Base-by-base conservation (phyloP, 2,797 vertebrate genomes). In the Xenentodon cancila region DNA sequence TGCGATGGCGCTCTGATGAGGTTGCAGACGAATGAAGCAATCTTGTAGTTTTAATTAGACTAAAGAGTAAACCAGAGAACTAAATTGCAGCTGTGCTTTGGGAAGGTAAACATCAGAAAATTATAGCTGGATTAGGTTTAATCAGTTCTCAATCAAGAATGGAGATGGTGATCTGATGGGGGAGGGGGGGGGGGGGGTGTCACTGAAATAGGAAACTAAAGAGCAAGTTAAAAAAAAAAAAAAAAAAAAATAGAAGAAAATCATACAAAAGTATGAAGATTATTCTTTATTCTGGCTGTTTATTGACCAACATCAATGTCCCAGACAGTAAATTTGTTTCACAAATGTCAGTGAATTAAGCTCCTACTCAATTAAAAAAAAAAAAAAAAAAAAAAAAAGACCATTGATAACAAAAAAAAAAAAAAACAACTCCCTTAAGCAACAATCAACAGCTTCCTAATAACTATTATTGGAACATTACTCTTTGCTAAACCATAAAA, bases 1-100 rank as follows among this genome's bases (percentile, higher is more conserved):
- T 84, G 58, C 89, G 92, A 93, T 91, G 92, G 94, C 92, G 90
- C 94, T 90, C 92, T 94, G 93, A 94, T 92, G 94, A 95, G 89
- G 92, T 88, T 89, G 91, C 92, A 90, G 93, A 95, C 92, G 93
- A 94, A 96, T 93, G 91, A 95, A 91, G 89, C 77, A 69, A 80
- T 88, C 79, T 62, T 19, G 9, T 69, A 76, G 82, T 89, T 92
- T 89, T 92, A 93, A 92, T 92, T 92, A 93, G 87, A 91, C 62
- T 18, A 55, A 55, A 79, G 86, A 81, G 62, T 21, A 64, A 61
- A 64, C 71, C 56, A 8, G 32, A 43, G 66, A 84, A 68, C 4
- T 40, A 73, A 78, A 73, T 55, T 56, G 57, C 42, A 68, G 51
- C 5, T 40, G 16, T 4, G 59, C 80, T 80, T 27, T 63, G 48